Evolutionary conservation across 1,140 invertebrate species (phyloP).

Genomic region (Ips typographus): DNA sequence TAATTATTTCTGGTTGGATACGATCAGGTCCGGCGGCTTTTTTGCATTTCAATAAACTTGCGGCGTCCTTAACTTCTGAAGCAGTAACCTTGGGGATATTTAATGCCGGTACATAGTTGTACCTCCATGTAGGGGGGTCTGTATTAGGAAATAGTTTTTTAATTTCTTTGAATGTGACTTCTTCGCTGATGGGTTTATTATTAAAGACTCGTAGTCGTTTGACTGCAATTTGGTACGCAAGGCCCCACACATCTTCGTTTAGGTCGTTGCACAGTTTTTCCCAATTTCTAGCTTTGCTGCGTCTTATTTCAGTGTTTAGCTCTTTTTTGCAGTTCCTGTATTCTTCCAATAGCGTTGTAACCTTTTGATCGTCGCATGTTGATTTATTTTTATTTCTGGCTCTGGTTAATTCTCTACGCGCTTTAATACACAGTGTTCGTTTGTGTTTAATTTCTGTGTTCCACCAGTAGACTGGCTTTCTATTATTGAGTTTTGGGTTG

Average conservation of each 20-base stretch:
- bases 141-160: constrained; percentile 1
- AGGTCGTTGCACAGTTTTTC: neutral
- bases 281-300: neutral
- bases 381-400: no score
- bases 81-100: neutral
- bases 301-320: neutral
- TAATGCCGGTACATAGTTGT: neutral
- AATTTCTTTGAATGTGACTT: neutral
- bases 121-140: neutral
- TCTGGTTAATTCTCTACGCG: no score
- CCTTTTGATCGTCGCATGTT: no score
- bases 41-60: neutral
- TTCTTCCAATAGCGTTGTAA: neutral
- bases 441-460: no score
- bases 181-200: neutral
- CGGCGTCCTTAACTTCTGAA: neutral
- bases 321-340: neutral
- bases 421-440: no score
- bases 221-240: neutral
- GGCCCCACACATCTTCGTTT: neutral
- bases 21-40: neutral
- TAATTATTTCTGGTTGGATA: neutral
- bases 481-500: no score
- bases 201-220: neutral
- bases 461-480: no score